A percentile compares a stretch with the other conserved stretches of the same genome.
phyloP scores from a whole-genome alignment of 2,888 invertebrate genomes.

The Tubulanus polymorphus region DNA sequence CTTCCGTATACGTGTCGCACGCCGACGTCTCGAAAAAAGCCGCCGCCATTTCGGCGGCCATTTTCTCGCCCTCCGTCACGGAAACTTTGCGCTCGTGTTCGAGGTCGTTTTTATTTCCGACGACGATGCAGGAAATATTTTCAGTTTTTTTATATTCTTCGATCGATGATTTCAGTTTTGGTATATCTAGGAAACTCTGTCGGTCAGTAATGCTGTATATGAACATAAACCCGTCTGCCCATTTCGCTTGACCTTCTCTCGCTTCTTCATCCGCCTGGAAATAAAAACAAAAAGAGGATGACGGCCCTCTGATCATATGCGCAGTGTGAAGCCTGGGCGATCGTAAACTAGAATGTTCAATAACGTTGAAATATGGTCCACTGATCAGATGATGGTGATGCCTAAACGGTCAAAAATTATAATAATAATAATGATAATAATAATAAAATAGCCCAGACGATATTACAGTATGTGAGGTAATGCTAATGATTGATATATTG shows the following conservation, averaged over 20 bases:
- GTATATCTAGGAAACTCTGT: conserved; percentile 39
- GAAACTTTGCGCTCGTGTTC: conserved; percentile 39
- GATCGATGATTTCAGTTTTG: conserved; percentile 34
- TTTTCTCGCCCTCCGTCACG: conserved; percentile 35
- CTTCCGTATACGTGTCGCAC: conserved; percentile 45
- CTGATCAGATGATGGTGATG: no score
- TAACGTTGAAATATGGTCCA: no score
- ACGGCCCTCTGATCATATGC: no score
- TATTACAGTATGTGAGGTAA: no score
- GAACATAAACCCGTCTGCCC: conserved; percentile 48
- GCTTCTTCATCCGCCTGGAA: conserved; percentile 33
- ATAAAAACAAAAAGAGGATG: neutral
- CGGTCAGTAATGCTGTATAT: conserved; percentile 46
- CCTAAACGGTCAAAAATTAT: neutral
- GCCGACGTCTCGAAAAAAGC: conserved; percentile 50
- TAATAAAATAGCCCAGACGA: no score
- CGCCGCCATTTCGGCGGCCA: conserved; percentile 43
- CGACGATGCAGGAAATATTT: conserved; percentile 42
- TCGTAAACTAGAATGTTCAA: no score
- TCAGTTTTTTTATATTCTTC: conserved; percentile 40
- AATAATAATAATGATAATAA: no score
- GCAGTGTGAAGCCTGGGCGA: no score
- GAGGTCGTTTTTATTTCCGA: conserved; percentile 46
- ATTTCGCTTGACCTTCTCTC: conserved; percentile 38
- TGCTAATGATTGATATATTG: no score